phyloP scores from a whole-genome alignment of 2,888 invertebrate species.

The Ophion ellenae region DNA sequence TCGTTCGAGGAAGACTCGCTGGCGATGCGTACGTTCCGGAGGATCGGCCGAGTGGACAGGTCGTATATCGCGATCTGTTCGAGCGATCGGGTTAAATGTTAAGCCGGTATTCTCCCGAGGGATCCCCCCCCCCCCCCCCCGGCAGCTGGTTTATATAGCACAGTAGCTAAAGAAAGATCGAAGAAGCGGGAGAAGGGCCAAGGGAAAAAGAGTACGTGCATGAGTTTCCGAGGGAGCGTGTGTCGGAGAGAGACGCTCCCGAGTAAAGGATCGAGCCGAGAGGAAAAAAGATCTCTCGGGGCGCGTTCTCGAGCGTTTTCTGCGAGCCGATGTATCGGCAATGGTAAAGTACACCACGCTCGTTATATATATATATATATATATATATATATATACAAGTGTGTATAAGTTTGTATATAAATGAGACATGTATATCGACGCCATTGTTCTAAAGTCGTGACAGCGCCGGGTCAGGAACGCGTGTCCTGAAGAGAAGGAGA shows the following conservation, averaged over 20 bases:
- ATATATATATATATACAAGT: slow-evolving; percentile 53
- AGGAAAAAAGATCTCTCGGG: slow-evolving; percentile 59
- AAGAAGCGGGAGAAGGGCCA: slow-evolving; percentile 16
- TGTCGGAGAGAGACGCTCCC: slow-evolving; percentile 7
- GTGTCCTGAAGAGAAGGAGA: slow-evolving; percentile 74
- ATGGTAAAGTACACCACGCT: slow-evolving; percentile 42
- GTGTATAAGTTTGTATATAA: slow-evolving; percentile 76
- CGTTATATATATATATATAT: slow-evolving; percentile 57
- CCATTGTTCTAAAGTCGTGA: slow-evolving; percentile 82
- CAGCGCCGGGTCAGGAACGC: slow-evolving; percentile 82
- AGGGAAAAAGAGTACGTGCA: slow-evolving; percentile 37
- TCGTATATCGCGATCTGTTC: slow-evolving; percentile 63
- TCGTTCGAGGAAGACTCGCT: slow-evolving; percentile 32
- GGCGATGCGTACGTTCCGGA: slow-evolving; percentile 46
- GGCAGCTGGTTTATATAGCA: slow-evolving; percentile 26
- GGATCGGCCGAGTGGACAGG: slow-evolving; percentile 41
- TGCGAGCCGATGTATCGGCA: slow-evolving; percentile 64
- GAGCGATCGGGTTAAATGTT: slow-evolving; percentile 66
- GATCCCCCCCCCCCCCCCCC: slow-evolving; percentile 42
- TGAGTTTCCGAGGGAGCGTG: not conserved
- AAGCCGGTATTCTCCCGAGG: slow-evolving; percentile 59
- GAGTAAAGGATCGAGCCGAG: slow-evolving; percentile 34
- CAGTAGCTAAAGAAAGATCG: slow-evolving; percentile 47
- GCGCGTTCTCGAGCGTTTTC: slow-evolving; percentile 64
- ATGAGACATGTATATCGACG: slow-evolving; percentile 82